These are phyloP conservation scores for Himantopus leucocephalus DNA, from an alignment of 2,113 vertebrate genomes.

Conservation along the genomic window DNA sequence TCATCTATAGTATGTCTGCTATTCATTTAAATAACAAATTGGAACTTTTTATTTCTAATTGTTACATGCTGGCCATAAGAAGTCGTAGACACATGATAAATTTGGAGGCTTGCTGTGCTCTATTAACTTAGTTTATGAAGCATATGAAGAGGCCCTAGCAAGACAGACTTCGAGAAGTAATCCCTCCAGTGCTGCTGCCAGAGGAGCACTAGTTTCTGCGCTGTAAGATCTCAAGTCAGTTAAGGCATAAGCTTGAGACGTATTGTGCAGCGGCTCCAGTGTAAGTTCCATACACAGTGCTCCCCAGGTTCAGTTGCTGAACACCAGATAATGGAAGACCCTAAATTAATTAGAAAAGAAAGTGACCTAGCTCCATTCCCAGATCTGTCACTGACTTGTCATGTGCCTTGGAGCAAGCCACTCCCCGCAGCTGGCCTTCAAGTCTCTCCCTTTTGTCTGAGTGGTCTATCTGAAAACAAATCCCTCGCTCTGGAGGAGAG, in stretches of 20 bases:
- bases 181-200: background rate
- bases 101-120: background rate
- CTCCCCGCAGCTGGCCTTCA: background rate
- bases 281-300: background rate
- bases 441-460: slow-evolving; percentile 18
- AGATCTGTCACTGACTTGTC: background rate
- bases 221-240: background rate
- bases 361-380: slow-evolving; percentile 7
- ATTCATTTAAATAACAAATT: slow-evolving; percentile 26
- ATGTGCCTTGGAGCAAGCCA: background rate
- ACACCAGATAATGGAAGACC: background rate
- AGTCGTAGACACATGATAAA: background rate
- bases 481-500: background rate
- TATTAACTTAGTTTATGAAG: background rate
- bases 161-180: background rate
- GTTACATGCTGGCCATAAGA: background rate
- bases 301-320: background rate
- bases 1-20: background rate
- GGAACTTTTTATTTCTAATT: background rate
- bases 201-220: background rate
- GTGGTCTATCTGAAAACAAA: background rate
- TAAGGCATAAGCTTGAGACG: background rate
- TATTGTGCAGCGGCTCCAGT: background rate
- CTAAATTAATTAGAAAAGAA: slow-evolving; percentile 15
- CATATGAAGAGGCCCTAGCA: background rate